Conservation (phyloP, 2,113 vertebrate genomes). For the Bubo blakistoni region DNA sequence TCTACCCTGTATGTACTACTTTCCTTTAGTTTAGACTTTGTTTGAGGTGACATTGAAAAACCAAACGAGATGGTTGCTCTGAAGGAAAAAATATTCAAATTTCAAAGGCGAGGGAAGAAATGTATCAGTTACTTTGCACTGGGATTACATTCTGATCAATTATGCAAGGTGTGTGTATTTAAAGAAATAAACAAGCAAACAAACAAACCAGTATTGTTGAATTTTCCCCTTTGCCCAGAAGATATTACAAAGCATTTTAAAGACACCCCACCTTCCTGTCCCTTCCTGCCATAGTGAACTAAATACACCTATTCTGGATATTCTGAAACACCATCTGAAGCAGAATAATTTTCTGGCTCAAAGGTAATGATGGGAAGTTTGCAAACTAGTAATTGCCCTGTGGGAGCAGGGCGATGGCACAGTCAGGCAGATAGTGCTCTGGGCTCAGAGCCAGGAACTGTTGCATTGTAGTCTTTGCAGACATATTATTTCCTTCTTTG, state of each 20-base stretch:
- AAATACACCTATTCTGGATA: not conserved
- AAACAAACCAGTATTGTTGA: not conserved
- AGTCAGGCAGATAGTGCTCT: not conserved
- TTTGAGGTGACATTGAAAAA: not conserved
- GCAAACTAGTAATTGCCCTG: not conserved
- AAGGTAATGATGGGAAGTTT: not conserved
- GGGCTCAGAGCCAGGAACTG: not conserved
- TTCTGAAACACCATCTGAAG: not conserved
- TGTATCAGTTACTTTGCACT: not conserved
- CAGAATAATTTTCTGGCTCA: not conserved
- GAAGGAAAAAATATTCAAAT: not conserved
- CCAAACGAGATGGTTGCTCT: not conserved
- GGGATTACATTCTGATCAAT: not conserved
- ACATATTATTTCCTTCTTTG: not conserved
- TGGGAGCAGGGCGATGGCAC: not conserved
- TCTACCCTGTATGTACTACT: not conserved
- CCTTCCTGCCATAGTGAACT: not conserved
- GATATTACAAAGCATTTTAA: not conserved
- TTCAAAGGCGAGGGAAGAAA: not conserved
- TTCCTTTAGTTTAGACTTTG: constrained; percentile 2
- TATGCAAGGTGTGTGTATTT: not conserved
- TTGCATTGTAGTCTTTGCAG: not conserved
- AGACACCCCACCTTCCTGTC: not conserved
- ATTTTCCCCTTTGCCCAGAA: not conserved
- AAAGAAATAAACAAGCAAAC: not conserved